Conservation (phyloP, 2,888 invertebrate genomes). For the Orthosia cruda region DNA sequence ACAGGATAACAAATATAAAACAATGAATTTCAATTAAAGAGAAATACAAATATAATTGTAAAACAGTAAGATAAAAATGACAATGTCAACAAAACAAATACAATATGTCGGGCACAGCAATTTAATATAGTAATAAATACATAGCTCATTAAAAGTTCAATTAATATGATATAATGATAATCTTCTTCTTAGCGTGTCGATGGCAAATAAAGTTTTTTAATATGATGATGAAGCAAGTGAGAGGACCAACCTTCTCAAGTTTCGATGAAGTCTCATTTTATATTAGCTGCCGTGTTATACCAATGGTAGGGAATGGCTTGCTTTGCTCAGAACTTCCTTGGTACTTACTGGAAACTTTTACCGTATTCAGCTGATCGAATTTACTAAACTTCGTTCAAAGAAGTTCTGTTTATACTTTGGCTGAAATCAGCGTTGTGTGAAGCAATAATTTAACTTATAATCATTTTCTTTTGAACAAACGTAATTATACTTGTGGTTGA, state of each 20-base stretch:
- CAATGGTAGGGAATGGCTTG: not conserved
- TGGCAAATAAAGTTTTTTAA: no score
- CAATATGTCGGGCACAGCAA: no score
- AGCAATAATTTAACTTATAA: slow-evolving; percentile 8
- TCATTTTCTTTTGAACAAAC: slow-evolving; percentile 21
- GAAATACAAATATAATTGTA: no score
- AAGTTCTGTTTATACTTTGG: slow-evolving; percentile 7
- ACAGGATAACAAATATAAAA: no score
- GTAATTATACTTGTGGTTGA: slow-evolving; percentile 12
- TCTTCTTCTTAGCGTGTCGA: no score
- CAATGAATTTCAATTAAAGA: no score
- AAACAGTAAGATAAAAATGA: no score
- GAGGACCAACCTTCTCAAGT: not conserved
- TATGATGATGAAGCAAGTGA: not conserved
- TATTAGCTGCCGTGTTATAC: not conserved
- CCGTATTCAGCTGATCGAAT: slow-evolving; percentile 1
- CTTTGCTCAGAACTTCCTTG: not conserved
- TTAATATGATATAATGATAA: no score
- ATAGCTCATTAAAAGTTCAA: no score
- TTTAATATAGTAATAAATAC: no score
- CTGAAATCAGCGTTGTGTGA: not conserved
- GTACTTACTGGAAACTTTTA: slow-evolving; percentile 1
- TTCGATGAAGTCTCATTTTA: not conserved
- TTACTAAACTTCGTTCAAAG: not conserved
- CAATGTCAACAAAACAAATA: no score